Base-by-base conservation (phyloP, 2,797 vertebrate genomes). In the Molossus molossus region DNA sequence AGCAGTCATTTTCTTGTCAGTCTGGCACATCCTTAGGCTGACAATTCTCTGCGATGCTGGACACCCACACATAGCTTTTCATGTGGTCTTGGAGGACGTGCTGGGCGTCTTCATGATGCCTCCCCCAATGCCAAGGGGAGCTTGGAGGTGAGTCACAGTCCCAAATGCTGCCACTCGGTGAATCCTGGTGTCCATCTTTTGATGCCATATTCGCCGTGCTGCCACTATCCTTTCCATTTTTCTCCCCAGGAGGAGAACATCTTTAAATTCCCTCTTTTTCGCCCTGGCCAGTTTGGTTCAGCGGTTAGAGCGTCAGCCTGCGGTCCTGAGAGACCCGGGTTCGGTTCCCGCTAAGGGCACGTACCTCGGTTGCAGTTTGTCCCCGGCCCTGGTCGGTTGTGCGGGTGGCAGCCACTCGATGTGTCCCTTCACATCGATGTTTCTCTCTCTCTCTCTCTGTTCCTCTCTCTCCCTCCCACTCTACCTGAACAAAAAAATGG, bases 31-130 rank as follows among this genome's bases (percentile, higher is more conserved):
- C 87, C 15, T 72, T 14, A 6, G 27, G 27, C 77, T 72, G 67
- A 27, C 88, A 88, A 94, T 75, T 81, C 70, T 93, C 70, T 75
- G 62, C 62, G 65, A 77, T 64, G 21, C 62, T 8, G 75, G 48
- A 83, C 14, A 27, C 60, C 85, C 65, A 64, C 27, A 90, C 1
- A 0, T 27, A 33, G 76, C 55, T 97, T 97, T 94, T 79, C 37
- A 7, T 45, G n/a, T 57, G 81, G 64, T 85, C 57, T 72, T 96
- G 37, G 62, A 81, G 75, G 82, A 95, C 5, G 4, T 79, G 53
- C 14, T 88, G 27, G 58, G 90, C 75, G 92, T 60, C 57, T n/a
- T 70, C 27, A 14, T 2, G 57, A 87, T 10, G 79, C 83, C 82
- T 86, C 69, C 79, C 29, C 65, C 62, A 40, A 60, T 18, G 40